These are phyloP conservation scores for Julus scanicus DNA, from an alignment of 2,888 invertebrate genomes.

Conservation along the genomic window DNA sequence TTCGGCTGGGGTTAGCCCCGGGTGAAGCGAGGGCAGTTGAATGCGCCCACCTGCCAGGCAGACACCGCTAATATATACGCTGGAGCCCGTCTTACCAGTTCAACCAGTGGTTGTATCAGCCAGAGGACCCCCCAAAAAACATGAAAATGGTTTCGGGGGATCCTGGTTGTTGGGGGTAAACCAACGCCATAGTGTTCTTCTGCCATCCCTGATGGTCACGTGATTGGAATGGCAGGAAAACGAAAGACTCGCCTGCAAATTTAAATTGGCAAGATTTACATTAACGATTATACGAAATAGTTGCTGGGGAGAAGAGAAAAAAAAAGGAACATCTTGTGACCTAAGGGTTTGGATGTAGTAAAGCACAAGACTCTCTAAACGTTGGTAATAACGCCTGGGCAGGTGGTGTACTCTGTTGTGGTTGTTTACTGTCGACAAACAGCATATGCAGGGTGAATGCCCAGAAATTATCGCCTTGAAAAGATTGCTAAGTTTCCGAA, in stretches of 20 bases:
- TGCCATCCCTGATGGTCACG: background rate
- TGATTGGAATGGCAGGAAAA: background rate
- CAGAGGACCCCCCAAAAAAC: background rate
- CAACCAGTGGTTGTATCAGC: background rate
- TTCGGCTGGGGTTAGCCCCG: background rate
- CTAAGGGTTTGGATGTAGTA: background rate
- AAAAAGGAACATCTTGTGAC: background rate
- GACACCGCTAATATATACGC: background rate
- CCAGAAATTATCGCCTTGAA: background rate
- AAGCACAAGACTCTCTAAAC: background rate
- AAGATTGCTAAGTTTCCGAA: background rate
- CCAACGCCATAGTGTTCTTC: background rate
- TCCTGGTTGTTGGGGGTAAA: background rate
- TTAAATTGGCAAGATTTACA: background rate
- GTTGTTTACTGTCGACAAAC: background rate
- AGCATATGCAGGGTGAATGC: background rate
- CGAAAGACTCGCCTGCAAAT: background rate
- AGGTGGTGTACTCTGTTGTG: background rate
- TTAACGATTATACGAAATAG: background rate
- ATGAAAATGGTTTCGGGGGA: background rate
- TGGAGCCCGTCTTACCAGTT: background rate
- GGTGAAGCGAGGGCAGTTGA: constrained; percentile 6
- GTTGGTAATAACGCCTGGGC: background rate
- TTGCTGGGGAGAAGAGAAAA: background rate
- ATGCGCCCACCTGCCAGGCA: constrained; percentile 4